phyloP scores from a whole-genome alignment of 2,888 invertebrate species.

The Calameuta filiformis region DNA sequence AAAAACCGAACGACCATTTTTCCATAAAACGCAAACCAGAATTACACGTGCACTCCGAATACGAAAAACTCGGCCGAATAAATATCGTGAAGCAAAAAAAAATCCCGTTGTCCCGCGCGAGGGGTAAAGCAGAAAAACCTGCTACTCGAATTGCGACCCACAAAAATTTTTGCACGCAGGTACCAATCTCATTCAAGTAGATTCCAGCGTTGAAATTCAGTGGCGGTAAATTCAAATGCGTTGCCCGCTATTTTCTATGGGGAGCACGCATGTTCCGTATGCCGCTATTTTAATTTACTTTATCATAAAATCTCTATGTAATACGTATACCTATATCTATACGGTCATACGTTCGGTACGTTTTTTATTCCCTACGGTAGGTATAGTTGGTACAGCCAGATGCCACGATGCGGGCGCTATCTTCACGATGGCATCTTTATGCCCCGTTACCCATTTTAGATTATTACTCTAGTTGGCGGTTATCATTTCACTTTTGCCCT shows the following conservation, averaged over 20 bases:
- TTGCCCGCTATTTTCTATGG: background rate
- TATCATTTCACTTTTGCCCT: constrained; percentile 55
- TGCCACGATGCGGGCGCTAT: constrained; percentile 63
- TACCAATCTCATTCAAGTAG: background rate
- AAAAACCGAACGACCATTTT: background rate
- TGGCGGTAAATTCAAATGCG: constrained; percentile 1
- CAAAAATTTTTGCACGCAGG: background rate
- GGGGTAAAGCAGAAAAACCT: background rate
- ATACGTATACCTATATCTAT: background rate
- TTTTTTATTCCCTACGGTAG: background rate
- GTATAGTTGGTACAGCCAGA: constrained; percentile 39
- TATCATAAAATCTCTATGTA: background rate
- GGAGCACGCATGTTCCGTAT: background rate
- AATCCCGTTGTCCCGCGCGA: background rate
- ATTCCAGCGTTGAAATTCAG: background rate
- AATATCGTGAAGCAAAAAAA: background rate
- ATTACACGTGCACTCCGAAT: background rate
- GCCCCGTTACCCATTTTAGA: constrained; percentile 48
- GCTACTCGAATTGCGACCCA: background rate
- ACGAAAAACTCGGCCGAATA: background rate
- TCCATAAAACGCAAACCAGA: background rate
- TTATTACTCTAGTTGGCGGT: constrained; percentile 49
- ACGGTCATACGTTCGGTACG: background rate
- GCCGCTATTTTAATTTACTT: background rate
- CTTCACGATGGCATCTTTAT: constrained; percentile 51